Percentiles rank a stretch among this genome's conserved stretches.
These are phyloP conservation scores for Hymenopus coronatus DNA, from an alignment of 2,888 invertebrate genomes.

Conservation along the genomic window DNA sequence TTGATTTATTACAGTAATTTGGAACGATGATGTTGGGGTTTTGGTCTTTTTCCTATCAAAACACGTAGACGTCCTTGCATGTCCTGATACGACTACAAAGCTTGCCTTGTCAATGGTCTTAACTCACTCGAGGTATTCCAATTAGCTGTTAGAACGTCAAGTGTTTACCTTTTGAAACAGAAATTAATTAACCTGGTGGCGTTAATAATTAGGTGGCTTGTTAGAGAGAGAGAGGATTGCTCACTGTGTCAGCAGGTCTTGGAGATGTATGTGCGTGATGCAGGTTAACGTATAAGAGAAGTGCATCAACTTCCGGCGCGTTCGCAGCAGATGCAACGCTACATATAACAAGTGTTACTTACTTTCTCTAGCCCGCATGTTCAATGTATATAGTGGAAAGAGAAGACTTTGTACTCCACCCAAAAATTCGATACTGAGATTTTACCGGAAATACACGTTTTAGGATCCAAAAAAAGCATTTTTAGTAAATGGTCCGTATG, in stretches of 20 bases:
- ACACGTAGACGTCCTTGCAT: background rate
- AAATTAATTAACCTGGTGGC: background rate
- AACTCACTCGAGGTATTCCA: background rate
- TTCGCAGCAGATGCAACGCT: background rate
- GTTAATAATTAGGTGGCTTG: background rate
- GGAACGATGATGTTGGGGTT: background rate
- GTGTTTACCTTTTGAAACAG: background rate
- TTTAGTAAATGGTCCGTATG: no score
- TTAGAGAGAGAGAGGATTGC: background rate
- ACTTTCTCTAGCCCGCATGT: no score
- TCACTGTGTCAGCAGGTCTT: background rate
- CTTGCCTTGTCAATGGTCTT: background rate
- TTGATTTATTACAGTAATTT: background rate
- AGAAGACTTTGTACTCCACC: no score
- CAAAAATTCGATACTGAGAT: no score
- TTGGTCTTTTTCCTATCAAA: background rate
- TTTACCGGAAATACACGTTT: no score
- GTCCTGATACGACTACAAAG: background rate
- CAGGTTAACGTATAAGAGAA: background rate
- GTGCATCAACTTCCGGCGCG: background rate
- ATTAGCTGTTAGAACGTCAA: background rate
- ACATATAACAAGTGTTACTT: no score
- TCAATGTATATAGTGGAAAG: no score
- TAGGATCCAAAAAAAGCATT: no score
- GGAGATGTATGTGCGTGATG: background rate